A percentile compares a stretch with the other conserved stretches of the same genome.
phyloP scores from a whole-genome alignment of 2,113 vertebrate genomes.

The Xiphias gladius region DNA sequence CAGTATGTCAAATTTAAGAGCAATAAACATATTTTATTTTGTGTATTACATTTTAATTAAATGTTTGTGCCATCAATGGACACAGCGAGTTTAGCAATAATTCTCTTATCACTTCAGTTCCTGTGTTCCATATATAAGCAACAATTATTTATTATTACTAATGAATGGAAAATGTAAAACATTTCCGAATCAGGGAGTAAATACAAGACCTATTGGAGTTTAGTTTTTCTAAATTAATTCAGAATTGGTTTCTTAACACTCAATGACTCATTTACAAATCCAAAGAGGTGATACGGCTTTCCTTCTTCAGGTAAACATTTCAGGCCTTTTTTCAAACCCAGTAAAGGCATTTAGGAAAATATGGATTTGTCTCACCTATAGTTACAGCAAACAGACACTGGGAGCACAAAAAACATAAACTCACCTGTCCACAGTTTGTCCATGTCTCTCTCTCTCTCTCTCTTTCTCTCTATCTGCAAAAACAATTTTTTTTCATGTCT shows the following conservation, averaged over 20 bases:
- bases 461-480: background rate
- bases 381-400: conserved; percentile 34
- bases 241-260: background rate
- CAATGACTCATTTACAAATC: background rate
- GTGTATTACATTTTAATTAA: background rate
- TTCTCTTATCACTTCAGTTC: background rate
- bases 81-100: background rate
- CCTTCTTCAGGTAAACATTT: background rate
- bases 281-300: background rate
- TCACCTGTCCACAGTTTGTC: conserved; percentile 29
- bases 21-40: background rate
- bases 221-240: background rate
- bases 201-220: background rate
- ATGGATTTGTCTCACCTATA: conserved; percentile 52
- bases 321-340: background rate
- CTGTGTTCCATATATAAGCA: background rate
- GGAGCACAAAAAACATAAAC: conserved; percentile 44
- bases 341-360: background rate
- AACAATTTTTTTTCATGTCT: background rate
- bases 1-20: background rate
- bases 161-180: conserved; percentile 10
- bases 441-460: conserved; percentile 29
- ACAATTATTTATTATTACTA: background rate
- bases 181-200: background rate
- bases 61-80: background rate